Base-by-base conservation (phyloP, 2,888 invertebrate genomes). In the Beris chalybata region DNA sequence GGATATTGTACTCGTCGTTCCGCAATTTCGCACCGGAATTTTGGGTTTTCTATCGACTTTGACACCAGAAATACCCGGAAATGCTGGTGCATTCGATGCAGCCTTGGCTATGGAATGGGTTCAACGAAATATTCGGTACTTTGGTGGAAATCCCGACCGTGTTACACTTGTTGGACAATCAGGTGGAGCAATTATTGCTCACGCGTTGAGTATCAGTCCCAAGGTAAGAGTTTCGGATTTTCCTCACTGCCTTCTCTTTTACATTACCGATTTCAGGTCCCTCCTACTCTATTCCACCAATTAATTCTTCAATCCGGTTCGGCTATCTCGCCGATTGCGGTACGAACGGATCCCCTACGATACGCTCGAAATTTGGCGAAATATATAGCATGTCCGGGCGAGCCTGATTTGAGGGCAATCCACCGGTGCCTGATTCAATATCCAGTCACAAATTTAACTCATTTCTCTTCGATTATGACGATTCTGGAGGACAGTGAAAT, bases 111-210 rank as follows among this genome's bases (percentile, higher is more conserved):
- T 83, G 38, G 69, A 78, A 64, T 83, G 83, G 83, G 77, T 81
- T 2, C 74, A 77, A 31, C 73, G 77, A 29, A 74, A 83, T 72
- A 81, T 82, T 44, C 69, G 66, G n/a, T 67, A 72, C 55, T 83
- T 83, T 70, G 80, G 82, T 43, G 83, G 83, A 4, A 78, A 82
- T 70, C 74, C 78, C 6, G 66, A 69, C 6, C 71, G 70, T 32
- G 77, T 83, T 1, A 83, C 82, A 1, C 72, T 82, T 4, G 77
- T 80, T 66, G 83, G 82, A 4, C 80, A 83, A 68, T 82, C 82
- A 65, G 82, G 82, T n/a, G 79, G 74, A 4, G 76, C 74, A 9
- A 79, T 81, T 1, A 81, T 79, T 2, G 76, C 78, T 0, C 76
- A 78, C 1, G 74, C 79, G 5, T 73, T 81, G 67, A 69, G 76